A percentile compares a stretch with the other conserved stretches of the same genome.
Evolutionary conservation across 2,113 vertebrate genomes (phyloP).

Genomic region (Oenanthe melanoleuca): DNA sequence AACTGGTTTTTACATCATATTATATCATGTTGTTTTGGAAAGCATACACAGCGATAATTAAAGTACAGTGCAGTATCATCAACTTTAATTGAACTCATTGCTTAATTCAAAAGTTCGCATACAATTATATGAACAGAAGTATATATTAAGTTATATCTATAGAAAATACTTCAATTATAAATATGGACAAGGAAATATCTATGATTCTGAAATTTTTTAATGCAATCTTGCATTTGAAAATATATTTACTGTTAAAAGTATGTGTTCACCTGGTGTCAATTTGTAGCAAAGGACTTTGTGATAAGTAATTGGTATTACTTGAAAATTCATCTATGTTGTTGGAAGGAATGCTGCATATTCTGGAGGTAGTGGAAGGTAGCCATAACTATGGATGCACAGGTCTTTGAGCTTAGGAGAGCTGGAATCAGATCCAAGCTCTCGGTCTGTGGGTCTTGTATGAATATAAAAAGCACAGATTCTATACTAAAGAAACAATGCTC

Average conservation of each 20-base stretch:
- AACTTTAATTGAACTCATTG: background rate
- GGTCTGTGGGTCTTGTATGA: background rate
- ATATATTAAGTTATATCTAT: background rate
- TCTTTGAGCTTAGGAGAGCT: background rate
- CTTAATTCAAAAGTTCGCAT: background rate
- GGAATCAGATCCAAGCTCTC: background rate
- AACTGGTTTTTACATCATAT: background rate
- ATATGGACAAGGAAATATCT: background rate
- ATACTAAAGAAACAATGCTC: constrained; percentile 31
- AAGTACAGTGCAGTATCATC: background rate
- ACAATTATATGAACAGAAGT: background rate
- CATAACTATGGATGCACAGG: background rate
- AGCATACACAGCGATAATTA: background rate
- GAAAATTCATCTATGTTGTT: background rate
- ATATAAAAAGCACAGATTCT: constrained; percentile 51
- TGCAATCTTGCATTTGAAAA: background rate
- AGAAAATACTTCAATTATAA: background rate
- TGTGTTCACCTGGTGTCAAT: background rate
- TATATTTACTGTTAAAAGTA: background rate
- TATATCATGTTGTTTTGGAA: background rate
- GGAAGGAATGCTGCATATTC: background rate
- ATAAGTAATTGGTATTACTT: background rate
- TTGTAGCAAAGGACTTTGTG: background rate
- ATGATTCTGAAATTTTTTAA: background rate
- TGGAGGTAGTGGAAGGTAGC: background rate